phyloP scores from a whole-genome alignment of 2,888 invertebrate genomes.

The Xiphydria camelus region DNA sequence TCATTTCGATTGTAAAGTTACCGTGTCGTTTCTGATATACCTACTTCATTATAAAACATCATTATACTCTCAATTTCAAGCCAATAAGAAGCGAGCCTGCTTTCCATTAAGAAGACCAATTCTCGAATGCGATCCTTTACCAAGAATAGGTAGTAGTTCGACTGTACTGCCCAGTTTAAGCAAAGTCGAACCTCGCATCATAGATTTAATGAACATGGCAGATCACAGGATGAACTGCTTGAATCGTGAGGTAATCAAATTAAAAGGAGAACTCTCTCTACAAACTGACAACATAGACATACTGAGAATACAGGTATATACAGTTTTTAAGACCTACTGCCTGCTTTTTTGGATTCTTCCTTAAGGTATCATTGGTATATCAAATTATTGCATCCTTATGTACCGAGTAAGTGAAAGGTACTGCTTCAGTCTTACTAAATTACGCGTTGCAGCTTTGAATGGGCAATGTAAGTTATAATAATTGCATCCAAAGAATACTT shows the following conservation, averaged over 20 bases:
- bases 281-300: constrained; percentile 45
- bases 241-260: constrained; percentile 49
- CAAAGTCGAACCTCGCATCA: constrained; percentile 39
- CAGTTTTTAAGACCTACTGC: neutral
- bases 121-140: constrained; percentile 45
- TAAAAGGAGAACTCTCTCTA: constrained; percentile 46
- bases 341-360: constrained; percentile 16
- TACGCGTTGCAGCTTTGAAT: too few species aligned
- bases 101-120: constrained; percentile 48
- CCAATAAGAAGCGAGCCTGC: constrained; percentile 43
- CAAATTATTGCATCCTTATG: too few species aligned
- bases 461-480: too few species aligned
- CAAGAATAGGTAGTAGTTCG: constrained; percentile 28
- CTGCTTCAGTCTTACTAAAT: too few species aligned
- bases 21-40: neutral
- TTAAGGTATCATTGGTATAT: neutral
- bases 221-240: constrained; percentile 52
- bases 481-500: too few species aligned
- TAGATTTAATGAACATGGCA: constrained; percentile 48
- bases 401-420: too few species aligned
- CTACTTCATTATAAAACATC: too few species aligned
- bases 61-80: too few species aligned
- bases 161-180: constrained; percentile 37
- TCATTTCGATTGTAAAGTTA: neutral
- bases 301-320: constrained; percentile 49